Conservation (phyloP, 2,797 vertebrate species). For the Hoplostethus atlanticus region DNA sequence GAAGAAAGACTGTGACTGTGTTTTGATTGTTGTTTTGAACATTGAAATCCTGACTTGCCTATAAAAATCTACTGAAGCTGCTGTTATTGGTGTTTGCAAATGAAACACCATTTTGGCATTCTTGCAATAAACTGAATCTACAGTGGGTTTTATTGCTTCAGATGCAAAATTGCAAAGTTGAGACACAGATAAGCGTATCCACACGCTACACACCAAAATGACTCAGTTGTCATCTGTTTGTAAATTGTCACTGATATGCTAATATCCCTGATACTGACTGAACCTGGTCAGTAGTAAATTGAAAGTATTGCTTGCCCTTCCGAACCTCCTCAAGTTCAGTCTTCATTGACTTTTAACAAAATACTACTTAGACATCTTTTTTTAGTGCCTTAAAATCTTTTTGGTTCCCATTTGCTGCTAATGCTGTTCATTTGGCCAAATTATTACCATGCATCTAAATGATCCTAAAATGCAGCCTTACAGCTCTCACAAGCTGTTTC, state of each 20-base stretch:
- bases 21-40: conserved; percentile 35
- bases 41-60: conserved; percentile 52
- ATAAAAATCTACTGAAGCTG: conserved; percentile 23
- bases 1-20: conserved; percentile 19
- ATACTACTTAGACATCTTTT: conserved; percentile 52
- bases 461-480: conserved; percentile 76
- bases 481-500: conserved; percentile 78
- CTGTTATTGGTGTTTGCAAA: conserved; percentile 36
- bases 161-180: conserved; percentile 49
- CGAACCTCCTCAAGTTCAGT: conserved; percentile 46
- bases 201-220: conserved; percentile 43
- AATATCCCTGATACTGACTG: conserved; percentile 49
- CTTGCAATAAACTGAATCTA: conserved; percentile 35
- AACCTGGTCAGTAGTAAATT: conserved; percentile 29
- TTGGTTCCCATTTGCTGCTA: conserved; percentile 64
- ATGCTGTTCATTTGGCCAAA: conserved; percentile 80
- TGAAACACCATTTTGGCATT: conserved; percentile 40
- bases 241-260: conserved; percentile 50
- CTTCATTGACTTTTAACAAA: conserved; percentile 65
- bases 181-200: conserved; percentile 41
- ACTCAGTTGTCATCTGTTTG: conserved; percentile 55
- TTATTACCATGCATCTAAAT: conserved; percentile 78
- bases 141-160: conserved; percentile 50
- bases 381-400: conserved; percentile 72
- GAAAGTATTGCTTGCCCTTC: conserved; percentile 51